These are phyloP conservation scores for Calycopis cecrops DNA, from an alignment of 1,140 invertebrate species.

Conservation along the genomic window DNA sequence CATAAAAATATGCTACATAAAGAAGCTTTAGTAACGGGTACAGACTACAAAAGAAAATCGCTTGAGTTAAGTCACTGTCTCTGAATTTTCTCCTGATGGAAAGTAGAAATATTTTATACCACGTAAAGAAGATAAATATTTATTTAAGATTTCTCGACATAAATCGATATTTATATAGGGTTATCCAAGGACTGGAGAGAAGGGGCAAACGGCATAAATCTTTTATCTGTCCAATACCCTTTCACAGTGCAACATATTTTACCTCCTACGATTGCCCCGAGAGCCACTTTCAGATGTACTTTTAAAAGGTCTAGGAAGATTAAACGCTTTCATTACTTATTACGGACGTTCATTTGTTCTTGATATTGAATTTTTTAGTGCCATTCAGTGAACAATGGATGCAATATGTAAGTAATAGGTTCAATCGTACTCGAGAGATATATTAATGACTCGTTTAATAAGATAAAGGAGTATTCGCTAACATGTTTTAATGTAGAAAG, in stretches of 20 bases:
- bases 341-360: background rate
- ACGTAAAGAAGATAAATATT: too few species aligned
- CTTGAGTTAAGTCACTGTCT: too few species aligned
- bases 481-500: too few species aligned
- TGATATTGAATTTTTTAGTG: background rate
- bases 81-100: too few species aligned
- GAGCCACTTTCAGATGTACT: slow-evolving; percentile 7
- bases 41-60: too few species aligned
- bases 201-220: slow-evolving; percentile 3
- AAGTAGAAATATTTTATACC: too few species aligned
- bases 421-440: too few species aligned
- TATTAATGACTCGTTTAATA: too few species aligned
- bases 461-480: too few species aligned
- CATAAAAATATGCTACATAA: too few species aligned
- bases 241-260: slow-evolving; percentile 8
- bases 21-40: too few species aligned
- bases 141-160: too few species aligned
- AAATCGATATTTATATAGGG: slow-evolving; percentile 2
- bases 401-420: background rate
- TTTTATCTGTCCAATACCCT: slow-evolving; percentile 10
- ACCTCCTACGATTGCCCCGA: background rate
- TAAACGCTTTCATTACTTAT: background rate
- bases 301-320: slow-evolving; percentile 10
- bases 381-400: background rate
- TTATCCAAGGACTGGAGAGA: background rate